Evolutionary conservation across 2,888 invertebrate species (phyloP), one percentile per base, ranked within the genome.

Genomic region (Pyrocoelia pectoralis): DNA sequence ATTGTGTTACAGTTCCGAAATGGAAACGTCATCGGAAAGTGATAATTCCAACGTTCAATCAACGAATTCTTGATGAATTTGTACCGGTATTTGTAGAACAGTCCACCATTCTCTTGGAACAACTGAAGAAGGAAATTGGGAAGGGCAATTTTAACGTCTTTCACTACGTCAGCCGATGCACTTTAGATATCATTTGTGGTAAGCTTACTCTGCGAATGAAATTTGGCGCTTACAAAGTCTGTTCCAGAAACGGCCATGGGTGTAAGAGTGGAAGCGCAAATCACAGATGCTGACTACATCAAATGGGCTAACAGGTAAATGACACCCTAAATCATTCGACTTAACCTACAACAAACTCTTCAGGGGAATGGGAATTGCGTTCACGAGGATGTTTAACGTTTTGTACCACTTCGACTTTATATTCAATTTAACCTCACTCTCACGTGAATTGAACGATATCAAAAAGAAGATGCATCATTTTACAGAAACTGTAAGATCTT

Each of bases 231-330:
- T 3, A 33, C 33, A 3, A 5, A n/a, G 2, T 33, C 8, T 33
- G 2, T 33, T 8, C 33, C 8, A 88, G 90, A 91, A 77, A 89
- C 90, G 1, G 89, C 90, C 0, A 91, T 92, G 91, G 91, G 91
- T 0, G 84, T 86, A 61, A 82, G 84, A 50, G 85, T 90, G 75
- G 83, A 86, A 58, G 85, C 86, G 0, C 86, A 87, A 72, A 82
- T 83, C 43, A 80, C 82, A 0, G 84, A 87, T 57, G 84, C 85
- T 0, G 84, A 85, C 12, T 89, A 88, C 56, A 56, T 68, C 10
- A 66, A 68, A 54, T 73, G 71, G 71, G 61, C 67, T 15, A 73
- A 74, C 54, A 74, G 62, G 76, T 75, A 66, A 63, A 51, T 67
- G n/a, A n/a, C n/a, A n/a, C n/a, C 51, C 13, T 3, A 5, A 24